Evolutionary conservation across 2,797 vertebrate genomes (phyloP).

Genomic region (Micrastur ruficollis): DNA sequence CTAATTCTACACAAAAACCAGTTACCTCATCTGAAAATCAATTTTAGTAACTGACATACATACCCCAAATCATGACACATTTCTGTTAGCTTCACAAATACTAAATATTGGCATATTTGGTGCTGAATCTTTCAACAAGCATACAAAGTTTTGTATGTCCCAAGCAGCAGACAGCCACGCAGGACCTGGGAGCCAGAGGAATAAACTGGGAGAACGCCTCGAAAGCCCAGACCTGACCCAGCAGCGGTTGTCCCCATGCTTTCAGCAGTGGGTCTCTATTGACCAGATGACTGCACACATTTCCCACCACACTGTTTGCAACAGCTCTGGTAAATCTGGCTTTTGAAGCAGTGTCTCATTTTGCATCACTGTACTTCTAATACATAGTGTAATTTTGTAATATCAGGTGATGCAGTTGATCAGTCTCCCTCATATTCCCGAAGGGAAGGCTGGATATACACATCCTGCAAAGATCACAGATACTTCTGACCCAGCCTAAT

Average conservation of each 20-base stretch:
- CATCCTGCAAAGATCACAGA: background rate
- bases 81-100: background rate
- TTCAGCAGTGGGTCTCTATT: background rate
- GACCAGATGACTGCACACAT: background rate
- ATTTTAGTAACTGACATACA: background rate
- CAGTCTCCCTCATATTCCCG: background rate
- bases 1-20: background rate
- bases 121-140: background rate
- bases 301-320: background rate
- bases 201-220: fast-evolving
- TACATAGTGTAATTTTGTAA: background rate
- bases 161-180: background rate
- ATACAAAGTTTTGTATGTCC: background rate
- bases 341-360: background rate
- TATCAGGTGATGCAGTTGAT: background rate
- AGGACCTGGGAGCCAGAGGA: background rate
- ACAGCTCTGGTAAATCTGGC: background rate
- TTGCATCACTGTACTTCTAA: background rate
- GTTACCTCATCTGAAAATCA: background rate
- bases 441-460: background rate
- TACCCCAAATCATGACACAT: background rate
- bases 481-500: background rate
- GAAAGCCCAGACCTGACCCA: background rate
- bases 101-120: background rate
- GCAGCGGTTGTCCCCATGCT: background rate